phyloP scores from a whole-genome alignment of 2,113 vertebrate species.

The Paralichthys olivaceus region DNA sequence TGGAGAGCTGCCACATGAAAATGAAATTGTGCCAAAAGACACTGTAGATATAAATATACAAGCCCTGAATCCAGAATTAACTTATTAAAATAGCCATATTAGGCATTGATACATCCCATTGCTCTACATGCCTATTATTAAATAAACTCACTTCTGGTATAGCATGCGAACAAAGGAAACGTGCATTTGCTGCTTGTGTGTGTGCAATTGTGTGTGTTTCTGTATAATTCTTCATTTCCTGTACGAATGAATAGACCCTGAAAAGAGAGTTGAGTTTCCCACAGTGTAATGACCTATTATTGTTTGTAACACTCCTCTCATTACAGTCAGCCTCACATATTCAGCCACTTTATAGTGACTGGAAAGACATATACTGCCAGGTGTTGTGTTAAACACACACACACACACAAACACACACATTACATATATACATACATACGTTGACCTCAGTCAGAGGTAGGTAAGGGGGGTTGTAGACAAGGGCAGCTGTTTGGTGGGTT shows the following conservation, averaged over 20 bases:
- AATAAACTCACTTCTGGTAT: constrained; percentile 24
- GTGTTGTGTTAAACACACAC: constrained; percentile 55
- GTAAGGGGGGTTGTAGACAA: constrained; percentile 56
- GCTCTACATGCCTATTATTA: constrained; percentile 22
- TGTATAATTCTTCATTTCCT: constrained; percentile 67
- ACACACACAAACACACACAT: constrained; percentile 16
- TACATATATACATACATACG: constrained; percentile 11
- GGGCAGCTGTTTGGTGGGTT: constrained; percentile 65
- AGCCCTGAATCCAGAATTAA: constrained; percentile 37
- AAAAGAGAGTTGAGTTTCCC: constrained; percentile 58
- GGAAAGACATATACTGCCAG: constrained; percentile 53
- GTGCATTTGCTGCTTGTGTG: constrained; percentile 35
- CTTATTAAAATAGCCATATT: constrained; percentile 53
- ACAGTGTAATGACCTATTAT: constrained; percentile 59
- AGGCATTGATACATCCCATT: constrained; percentile 22
- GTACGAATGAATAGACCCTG: constrained; percentile 51
- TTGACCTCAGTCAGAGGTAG: constrained; percentile 51
- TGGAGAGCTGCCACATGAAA: constrained; percentile 62
- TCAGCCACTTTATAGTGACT: constrained; percentile 44
- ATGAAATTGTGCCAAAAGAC: constrained; percentile 52
- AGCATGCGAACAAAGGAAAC: constrained; percentile 61
- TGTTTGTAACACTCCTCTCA: constrained; percentile 47
- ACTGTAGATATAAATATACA: constrained; percentile 47
- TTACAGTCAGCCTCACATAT: constrained; percentile 31
- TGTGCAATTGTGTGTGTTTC: constrained; percentile 41